Evolutionary conservation across 2,888 invertebrate species (phyloP), one percentile per base, ranked within the genome.

Genomic region (Pachliopta kotzebuea): DNA sequence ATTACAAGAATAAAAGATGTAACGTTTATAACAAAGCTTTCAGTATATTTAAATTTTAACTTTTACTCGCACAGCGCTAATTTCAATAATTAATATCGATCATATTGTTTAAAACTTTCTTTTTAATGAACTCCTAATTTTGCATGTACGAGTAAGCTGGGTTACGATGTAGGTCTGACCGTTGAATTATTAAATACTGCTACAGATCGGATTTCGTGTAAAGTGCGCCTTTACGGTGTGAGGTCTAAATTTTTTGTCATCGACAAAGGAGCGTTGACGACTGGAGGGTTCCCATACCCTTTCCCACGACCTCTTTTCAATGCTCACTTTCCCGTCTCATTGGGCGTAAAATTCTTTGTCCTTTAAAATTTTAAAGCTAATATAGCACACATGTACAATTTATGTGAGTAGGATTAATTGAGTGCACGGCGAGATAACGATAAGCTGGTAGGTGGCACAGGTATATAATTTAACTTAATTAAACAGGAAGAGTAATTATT

Each of bases 181-280:
- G 72, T 68, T 70, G 68, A 61, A 62, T 70, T 73, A 75, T 74
- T 72, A 73, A 76, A 75, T 72, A 75, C 68, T 70, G 72, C 68
- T 70, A 68, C 74, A 67, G 73, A 76, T 84, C 75, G 69, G 68
- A 74, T 84, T 79, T 76, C 83, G 66, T 71, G 68, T 68, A 74
- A 73, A 69, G 69, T 68, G 68, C 70, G 53, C 69, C 66, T 70
- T 37, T 69, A 64, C 70, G 67, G 77, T 77, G 83, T 81, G 80
- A 72, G 81, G 83, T 81, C 81, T 67, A 63, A 57, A 67, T 66
- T 81, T 82, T 81, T 81, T 80, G 75, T 72, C 54, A 71, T 65
- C 65, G 64, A 68, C 65, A 57, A 68, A 70, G 70, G 66, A 60
- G 60, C 65, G 67, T 63, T 68, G 68, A 18, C 60, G 64, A 56